These are phyloP conservation scores for Echiichthys vipera DNA, from an alignment of 2,797 vertebrate species.

Conservation along the genomic window DNA sequence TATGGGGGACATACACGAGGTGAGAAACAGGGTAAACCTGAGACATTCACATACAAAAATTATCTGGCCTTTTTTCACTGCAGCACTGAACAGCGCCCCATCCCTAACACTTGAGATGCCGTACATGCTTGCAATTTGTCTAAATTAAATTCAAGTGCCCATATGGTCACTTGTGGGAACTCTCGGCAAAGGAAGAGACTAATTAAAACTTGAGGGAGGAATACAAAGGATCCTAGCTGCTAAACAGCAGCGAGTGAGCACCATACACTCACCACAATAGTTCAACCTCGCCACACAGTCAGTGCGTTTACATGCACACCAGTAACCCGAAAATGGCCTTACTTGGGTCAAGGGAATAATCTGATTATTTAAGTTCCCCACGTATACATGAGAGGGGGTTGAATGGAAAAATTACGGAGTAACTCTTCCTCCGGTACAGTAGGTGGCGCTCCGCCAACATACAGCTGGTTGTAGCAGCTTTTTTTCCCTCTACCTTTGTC, in stretches of 20 bases:
- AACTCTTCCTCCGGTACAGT: too few species aligned
- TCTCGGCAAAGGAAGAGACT: constrained; percentile 38
- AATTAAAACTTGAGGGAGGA: constrained; percentile 46
- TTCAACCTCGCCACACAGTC: background rate
- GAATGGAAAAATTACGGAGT: too few species aligned
- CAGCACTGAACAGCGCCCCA: constrained; percentile 2
- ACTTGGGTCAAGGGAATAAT: too few species aligned
- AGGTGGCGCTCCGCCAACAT: too few species aligned
- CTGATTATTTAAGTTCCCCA: too few species aligned
- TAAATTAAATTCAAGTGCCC: constrained; percentile 45
- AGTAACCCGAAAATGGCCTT: too few species aligned
- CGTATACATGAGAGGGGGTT: too few species aligned
- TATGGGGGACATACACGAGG: background rate
- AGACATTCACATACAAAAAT: background rate
- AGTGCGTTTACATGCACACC: too few species aligned
- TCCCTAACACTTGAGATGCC: constrained; percentile 10
- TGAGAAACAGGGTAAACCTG: background rate
- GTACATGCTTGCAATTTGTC: constrained; percentile 21
- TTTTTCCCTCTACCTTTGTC: too few species aligned
- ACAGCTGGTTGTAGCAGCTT: too few species aligned
- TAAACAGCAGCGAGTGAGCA: background rate
- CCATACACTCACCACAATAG: constrained; percentile 3
- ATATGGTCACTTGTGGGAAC: constrained; percentile 46
- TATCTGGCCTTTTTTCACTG: background rate
- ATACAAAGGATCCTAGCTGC: constrained; percentile 19